Evolutionary conservation across 2,888 invertebrate genomes (phyloP).

Genomic region (Caenorhabditis plicata): DNA sequence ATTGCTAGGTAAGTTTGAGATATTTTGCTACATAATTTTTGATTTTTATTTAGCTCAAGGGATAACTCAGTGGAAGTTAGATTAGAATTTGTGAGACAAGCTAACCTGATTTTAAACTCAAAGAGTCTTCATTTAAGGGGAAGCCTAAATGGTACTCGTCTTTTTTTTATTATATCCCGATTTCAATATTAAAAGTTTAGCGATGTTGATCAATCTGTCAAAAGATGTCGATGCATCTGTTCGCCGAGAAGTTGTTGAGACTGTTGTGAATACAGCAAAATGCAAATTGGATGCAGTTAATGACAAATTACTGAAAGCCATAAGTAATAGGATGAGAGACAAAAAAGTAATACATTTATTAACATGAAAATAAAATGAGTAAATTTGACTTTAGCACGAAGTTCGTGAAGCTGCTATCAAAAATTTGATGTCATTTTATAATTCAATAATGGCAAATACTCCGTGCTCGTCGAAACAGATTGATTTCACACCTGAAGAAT

Average conservation of each 20-base stretch:
- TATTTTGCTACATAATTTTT: no score
- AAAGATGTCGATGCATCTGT: constrained; percentile 25
- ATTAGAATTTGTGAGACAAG: constrained; percentile 14
- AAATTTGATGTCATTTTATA: constrained; percentile 19
- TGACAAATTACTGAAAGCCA: constrained; percentile 33
- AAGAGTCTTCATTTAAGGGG: constrained; percentile 17
- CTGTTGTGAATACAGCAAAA: constrained; percentile 28
- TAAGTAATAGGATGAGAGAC: constrained; percentile 32
- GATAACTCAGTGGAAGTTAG: constrained; percentile 9
- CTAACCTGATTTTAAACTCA: constrained; percentile 12
- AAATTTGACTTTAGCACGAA: constrained; percentile 11
- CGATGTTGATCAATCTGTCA: constrained; percentile 5
- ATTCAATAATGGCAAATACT: constrained; percentile 27
- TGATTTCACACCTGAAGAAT: not conserved
- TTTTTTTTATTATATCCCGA: no score
- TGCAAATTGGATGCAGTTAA: constrained; percentile 41
- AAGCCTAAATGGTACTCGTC: not conserved
- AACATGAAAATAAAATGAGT: not conserved
- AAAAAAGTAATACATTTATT: constrained; percentile 13
- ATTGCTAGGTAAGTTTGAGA: constrained; percentile 6
- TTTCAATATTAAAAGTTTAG: constrained; percentile 4
- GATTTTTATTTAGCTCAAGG: constrained; percentile 4
- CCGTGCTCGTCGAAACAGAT: not conserved
- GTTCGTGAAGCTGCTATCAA: constrained; percentile 25
- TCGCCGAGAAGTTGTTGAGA: constrained; percentile 17